Evolutionary conservation across 2,888 invertebrate genomes (phyloP).

Genomic region (Drosophila koepferae): DNA sequence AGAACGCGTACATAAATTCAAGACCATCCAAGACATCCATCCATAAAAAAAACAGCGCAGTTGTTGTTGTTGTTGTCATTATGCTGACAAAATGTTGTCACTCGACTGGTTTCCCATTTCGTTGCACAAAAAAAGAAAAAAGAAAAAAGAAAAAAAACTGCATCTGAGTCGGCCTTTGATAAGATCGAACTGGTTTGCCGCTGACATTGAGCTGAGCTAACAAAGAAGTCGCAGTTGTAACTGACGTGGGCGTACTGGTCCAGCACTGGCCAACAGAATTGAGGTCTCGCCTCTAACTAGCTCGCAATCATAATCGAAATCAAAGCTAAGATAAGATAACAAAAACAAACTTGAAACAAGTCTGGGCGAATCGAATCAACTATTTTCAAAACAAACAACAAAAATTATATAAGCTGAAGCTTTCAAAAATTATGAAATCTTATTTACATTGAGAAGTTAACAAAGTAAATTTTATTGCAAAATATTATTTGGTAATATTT

Average conservation of each 20-base stretch:
- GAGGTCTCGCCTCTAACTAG: conserved; percentile 2
- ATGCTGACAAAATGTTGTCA: conserved; percentile 69
- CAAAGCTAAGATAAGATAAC: conserved; percentile 41
- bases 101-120: conserved; percentile 66
- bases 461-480: no score
- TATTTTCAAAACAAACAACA: not conserved
- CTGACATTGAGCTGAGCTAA: conserved; percentile 22
- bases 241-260: conserved; percentile 50
- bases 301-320: conserved; percentile 28
- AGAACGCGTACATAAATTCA: conserved; percentile 78
- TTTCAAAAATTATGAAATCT: not conserved
- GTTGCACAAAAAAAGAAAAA: conserved; percentile 58
- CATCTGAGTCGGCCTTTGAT: conserved; percentile 40
- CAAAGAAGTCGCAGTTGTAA: not conserved
- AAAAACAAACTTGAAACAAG: conserved; percentile 7
- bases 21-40: conserved; percentile 43
- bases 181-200: conserved; percentile 48
- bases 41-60: conserved; percentile 25
- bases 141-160: conserved; percentile 26
- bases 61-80: conserved; percentile 54
- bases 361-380: not conserved
- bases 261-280: conserved; percentile 16
- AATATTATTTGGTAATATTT: no score
- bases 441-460: no score
- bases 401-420: not conserved